phyloP scores from a whole-genome alignment of 1,140 invertebrate species.

The Apis cerana region DNA sequence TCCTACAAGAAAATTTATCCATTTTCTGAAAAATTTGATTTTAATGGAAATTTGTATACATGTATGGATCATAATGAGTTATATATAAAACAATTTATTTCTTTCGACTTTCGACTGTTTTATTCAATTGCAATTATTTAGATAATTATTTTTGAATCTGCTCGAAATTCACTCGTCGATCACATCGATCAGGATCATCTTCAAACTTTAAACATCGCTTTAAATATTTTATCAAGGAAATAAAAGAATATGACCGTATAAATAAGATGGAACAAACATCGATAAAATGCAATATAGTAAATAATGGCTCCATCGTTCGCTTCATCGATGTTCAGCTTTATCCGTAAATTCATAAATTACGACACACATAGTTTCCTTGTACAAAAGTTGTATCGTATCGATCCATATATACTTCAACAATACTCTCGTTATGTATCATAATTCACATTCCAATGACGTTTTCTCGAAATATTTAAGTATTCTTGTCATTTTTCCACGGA shows the following conservation, averaged over 20 bases:
- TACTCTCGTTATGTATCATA: conserved; percentile 16
- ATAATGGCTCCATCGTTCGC: conserved; percentile 23
- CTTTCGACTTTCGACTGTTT: too few species aligned
- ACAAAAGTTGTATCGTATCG: conserved; percentile 3
- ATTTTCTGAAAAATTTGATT: too few species aligned
- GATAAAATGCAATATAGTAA: neutral
- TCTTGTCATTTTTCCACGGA: neutral
- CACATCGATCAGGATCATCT: neutral
- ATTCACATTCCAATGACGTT: neutral
- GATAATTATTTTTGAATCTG: too few species aligned
- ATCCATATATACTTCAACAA: conserved; percentile 11
- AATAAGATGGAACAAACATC: neutral
- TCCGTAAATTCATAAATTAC: conserved; percentile 39
- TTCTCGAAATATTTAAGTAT: conserved; percentile 10
- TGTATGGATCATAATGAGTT: too few species aligned
- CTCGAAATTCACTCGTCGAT: too few species aligned
- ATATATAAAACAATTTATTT: too few species aligned
- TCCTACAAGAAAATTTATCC: too few species aligned
- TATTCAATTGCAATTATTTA: too few species aligned
- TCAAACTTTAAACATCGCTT: neutral
- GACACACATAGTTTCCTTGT: conserved; percentile 7
- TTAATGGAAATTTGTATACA: too few species aligned
- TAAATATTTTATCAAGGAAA: neutral
- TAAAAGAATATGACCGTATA: neutral
- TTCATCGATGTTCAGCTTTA: neutral